Evolutionary conservation across 1,140 invertebrate species (phyloP).

Genomic region (Panagrolaimus sp.): DNA sequence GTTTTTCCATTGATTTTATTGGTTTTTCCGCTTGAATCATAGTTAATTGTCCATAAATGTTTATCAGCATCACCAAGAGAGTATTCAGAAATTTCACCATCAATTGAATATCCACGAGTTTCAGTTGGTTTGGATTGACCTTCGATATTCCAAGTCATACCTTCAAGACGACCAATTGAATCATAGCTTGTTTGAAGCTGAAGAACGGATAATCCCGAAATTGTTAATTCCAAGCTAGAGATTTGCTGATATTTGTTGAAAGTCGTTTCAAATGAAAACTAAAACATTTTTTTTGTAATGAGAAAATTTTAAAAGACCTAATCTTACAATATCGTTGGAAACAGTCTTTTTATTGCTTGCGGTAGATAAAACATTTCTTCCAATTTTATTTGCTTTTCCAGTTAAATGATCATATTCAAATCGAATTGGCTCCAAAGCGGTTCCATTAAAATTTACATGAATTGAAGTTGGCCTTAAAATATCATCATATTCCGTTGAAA

Average conservation of each 20-base stretch:
- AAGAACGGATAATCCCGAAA: neutral
- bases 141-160: neutral
- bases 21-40: neutral
- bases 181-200: neutral
- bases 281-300: neutral
- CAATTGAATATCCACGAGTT: neutral
- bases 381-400: neutral
- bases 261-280: too few species aligned
- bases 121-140: neutral
- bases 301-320: neutral
- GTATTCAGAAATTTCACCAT: slow-evolving; percentile 1
- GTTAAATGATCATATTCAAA: slow-evolving; percentile 8
- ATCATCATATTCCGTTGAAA: slow-evolving; percentile 15
- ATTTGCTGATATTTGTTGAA: too few species aligned
- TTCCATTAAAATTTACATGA: slow-evolving; percentile 9
- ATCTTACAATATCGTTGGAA: neutral
- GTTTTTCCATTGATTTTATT: neutral
- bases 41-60: neutral
- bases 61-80: slow-evolving; percentile 3
- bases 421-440: neutral
- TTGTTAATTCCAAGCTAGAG: neutral
- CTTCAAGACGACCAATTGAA: neutral
- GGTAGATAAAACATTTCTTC: neutral
- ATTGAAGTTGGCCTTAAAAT: neutral
- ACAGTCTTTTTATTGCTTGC: neutral